These are phyloP conservation scores for Gymnoscopelus braueri DNA, from an alignment of 2,797 vertebrate genomes.

Conservation along the genomic window DNA sequence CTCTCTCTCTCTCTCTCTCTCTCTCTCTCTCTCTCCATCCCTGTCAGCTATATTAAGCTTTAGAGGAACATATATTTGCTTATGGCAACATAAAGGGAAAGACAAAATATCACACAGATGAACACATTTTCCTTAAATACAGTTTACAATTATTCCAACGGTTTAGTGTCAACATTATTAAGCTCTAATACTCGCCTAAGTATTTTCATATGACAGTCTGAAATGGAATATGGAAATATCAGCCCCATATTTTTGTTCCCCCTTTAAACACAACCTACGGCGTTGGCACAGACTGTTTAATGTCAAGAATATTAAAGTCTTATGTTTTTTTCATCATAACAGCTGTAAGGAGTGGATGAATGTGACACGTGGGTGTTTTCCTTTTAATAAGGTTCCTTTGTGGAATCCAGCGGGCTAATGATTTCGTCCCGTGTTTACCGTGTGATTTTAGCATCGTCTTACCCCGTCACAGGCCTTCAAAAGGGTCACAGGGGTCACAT, in stretches of 20 bases:
- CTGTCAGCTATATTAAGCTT: no score
- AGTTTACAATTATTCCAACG: not conserved
- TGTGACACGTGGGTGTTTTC: constrained; percentile 56
- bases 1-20: no score
- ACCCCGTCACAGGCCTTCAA: no score
- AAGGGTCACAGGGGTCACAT: no score
- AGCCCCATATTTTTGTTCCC: constrained; percentile 36
- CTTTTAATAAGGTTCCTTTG: constrained; percentile 40
- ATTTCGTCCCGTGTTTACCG: constrained; percentile 37
- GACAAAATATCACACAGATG: not conserved
- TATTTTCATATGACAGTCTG: constrained; percentile 56
- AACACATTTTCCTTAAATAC: not conserved
- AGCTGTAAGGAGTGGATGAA: constrained; percentile 23
- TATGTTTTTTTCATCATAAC: constrained; percentile 22
- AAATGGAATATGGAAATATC: constrained; percentile 64
- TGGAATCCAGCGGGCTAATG: constrained; percentile 36
- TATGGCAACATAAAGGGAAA: not conserved
- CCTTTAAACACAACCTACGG: constrained; percentile 35
- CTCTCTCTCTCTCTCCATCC: no score
- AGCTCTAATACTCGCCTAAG: constrained; percentile 48
- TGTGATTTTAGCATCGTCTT: constrained; percentile 38
- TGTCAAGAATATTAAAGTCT: constrained; percentile 58
- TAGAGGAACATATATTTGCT: not conserved
- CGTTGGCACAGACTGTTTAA: constrained; percentile 42
- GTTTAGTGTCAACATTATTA: constrained; percentile 60